These are phyloP conservation scores for Thumatha senex DNA, from an alignment of 2,888 invertebrate genomes.

Conservation along the genomic window DNA sequence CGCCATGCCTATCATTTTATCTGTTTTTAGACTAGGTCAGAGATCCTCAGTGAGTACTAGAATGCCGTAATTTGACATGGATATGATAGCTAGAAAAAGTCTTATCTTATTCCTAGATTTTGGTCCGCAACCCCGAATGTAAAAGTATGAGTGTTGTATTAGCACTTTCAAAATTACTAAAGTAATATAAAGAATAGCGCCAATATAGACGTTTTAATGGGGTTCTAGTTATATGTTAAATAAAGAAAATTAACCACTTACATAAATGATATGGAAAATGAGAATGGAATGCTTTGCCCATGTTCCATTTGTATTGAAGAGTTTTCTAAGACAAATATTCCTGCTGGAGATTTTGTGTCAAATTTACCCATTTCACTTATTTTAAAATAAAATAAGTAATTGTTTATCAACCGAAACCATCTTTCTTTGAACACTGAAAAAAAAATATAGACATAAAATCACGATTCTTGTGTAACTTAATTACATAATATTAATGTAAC, in stretches of 20 bases:
- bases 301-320: conserved; percentile 87
- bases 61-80: too few relatives aligned
- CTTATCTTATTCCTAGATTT: too few relatives aligned
- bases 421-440: conserved; percentile 88
- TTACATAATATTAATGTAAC: neutral
- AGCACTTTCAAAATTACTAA: too few relatives aligned
- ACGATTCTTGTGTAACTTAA: neutral
- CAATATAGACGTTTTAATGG: too few relatives aligned
- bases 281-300: conserved; percentile 87
- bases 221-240: too few relatives aligned
- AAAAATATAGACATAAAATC: neutral
- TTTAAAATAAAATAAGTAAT: conserved; percentile 90
- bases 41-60: too few relatives aligned
- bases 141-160: too few relatives aligned
- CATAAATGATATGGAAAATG: conserved; percentile 89
- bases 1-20: too few relatives aligned
- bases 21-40: too few relatives aligned
- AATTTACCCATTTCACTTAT: conserved; percentile 86
- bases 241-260: conserved; percentile 49
- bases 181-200: too few relatives aligned
- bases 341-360: conserved; percentile 86
- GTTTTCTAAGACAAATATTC: conserved; percentile 90
- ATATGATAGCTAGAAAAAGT: too few relatives aligned
- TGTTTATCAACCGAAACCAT: conserved; percentile 89
- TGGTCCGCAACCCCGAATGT: too few relatives aligned